Percentiles rank a stretch among this genome's conserved stretches.
These are phyloP conservation scores for Numida meleagris DNA, from an alignment of 2,113 vertebrate genomes.

Conservation along the genomic window DNA sequence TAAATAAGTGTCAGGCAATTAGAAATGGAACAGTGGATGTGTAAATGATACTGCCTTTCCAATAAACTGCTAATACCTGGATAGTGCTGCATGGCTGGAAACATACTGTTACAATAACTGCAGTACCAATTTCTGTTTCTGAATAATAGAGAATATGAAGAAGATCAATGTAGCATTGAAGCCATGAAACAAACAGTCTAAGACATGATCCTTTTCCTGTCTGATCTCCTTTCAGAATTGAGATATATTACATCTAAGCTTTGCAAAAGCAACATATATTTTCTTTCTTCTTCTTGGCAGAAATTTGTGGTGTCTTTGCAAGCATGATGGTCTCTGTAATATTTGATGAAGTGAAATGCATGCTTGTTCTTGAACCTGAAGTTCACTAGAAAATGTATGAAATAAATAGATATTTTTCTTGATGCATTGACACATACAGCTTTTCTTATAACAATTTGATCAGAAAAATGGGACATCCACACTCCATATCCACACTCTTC, in stretches of 20 bases:
- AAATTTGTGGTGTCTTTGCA: not conserved
- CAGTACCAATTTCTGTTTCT: constrained; percentile 51
- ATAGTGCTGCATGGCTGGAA: constrained; percentile 61
- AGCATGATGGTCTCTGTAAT: not conserved
- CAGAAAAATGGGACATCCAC: not conserved
- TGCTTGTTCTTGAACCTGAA: not conserved
- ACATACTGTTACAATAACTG: constrained; percentile 56
- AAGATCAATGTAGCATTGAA: constrained; percentile 39
- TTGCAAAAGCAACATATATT: not conserved
- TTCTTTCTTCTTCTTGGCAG: not conserved
- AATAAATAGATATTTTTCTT: not conserved
- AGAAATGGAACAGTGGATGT: constrained; percentile 62
- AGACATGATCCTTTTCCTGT: not conserved
- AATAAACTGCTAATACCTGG: constrained; percentile 70
- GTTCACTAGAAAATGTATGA: not conserved
- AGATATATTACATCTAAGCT: constrained; percentile 3
- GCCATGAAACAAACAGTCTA: constrained; percentile 54
- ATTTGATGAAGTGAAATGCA: not conserved
- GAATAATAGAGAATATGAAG: constrained; percentile 34
- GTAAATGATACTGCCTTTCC: constrained; percentile 59
- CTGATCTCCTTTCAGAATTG: constrained; percentile 11
- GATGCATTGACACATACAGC: not conserved
- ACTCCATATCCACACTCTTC: not conserved
- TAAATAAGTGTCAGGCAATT: constrained; percentile 69
- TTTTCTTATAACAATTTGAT: constrained; percentile 5